phyloP scores from a whole-genome alignment of 2,113 vertebrate species.

The Saguinus imperator region DNA sequence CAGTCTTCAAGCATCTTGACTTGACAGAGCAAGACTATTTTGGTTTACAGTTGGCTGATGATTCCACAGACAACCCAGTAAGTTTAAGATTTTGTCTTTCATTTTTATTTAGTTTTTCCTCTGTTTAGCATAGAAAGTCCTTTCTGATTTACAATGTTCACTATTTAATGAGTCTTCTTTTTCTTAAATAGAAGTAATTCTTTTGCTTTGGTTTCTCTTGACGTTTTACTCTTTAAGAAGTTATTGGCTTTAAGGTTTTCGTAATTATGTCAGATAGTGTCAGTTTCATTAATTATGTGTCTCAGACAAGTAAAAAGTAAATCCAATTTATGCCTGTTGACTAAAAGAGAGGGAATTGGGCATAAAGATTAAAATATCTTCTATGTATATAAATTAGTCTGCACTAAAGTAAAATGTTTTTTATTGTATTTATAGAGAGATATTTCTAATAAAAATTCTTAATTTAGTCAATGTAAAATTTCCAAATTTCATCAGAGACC shows the following conservation, averaged over 20 bases:
- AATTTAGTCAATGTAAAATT: slow-evolving; percentile 13
- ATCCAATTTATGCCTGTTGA: neutral
- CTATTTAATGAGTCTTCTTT: neutral
- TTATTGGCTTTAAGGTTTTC: slow-evolving; percentile 26
- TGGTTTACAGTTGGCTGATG: slow-evolving; percentile 96
- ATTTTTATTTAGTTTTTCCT: slow-evolving; percentile 41
- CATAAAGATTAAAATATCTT: slow-evolving; percentile 14
- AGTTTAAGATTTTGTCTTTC: slow-evolving; percentile 77
- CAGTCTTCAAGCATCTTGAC: slow-evolving; percentile 97
- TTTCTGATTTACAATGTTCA: slow-evolving; percentile 12
- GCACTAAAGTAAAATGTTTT: neutral
- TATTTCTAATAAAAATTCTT: neutral
- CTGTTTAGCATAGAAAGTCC: neutral
- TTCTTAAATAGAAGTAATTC: slow-evolving; percentile 20
- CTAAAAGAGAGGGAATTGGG: slow-evolving; percentile 34
- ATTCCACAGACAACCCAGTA: slow-evolving; percentile 95
- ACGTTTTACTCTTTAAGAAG: neutral
- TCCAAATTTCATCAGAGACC: neutral
- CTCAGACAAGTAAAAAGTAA: slow-evolving; percentile 36
- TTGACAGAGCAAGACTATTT: slow-evolving; percentile 99
- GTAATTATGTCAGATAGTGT: neutral
- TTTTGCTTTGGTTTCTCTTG: neutral
- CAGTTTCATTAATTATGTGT: neutral
- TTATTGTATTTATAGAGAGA: neutral
- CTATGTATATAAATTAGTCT: neutral